Evolutionary conservation across 1,140 invertebrate species (phyloP).

Genomic region (Aphaenogaster ashmeadi): DNA sequence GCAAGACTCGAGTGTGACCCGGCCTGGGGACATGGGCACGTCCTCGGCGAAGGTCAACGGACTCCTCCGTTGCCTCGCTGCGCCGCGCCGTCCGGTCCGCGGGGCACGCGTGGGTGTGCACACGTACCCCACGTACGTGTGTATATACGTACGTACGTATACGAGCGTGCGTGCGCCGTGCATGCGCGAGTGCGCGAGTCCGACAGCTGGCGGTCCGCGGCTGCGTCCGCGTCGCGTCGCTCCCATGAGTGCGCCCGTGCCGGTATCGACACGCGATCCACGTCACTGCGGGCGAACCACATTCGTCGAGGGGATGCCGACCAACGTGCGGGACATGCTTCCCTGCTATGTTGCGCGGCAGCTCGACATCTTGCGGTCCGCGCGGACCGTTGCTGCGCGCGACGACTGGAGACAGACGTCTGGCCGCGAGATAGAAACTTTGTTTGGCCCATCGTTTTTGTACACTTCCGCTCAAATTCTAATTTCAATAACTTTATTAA

Average conservation of each 20-base stretch:
- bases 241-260: neutral
- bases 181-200: neutral
- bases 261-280: neutral
- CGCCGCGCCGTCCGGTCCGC: slow-evolving; percentile 14
- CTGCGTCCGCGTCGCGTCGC: neutral
- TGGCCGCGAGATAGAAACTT: too few relatives aligned
- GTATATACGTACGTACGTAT: neutral
- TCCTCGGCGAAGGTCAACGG: slow-evolving; percentile 84
- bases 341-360: slow-evolving; percentile 75
- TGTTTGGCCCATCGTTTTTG: too few relatives aligned
- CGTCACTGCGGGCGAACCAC: neutral
- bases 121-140: neutral
- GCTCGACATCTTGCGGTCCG: slow-evolving; percentile 77
- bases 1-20: slow-evolving; percentile 85
- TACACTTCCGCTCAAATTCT: too few relatives aligned
- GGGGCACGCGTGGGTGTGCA: neutral
- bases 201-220: neutral
- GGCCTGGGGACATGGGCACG: slow-evolving; percentile 84
- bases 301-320: neutral
- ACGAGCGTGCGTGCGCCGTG: neutral
- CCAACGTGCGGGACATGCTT: slow-evolving; percentile 52
- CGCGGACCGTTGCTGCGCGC: slow-evolving; percentile 60
- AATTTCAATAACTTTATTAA: too few relatives aligned
- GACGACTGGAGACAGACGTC: neutral
- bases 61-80: slow-evolving; percentile 57